Base-by-base conservation (phyloP, 1,140 invertebrate genomes). In the Mya arenaria region DNA sequence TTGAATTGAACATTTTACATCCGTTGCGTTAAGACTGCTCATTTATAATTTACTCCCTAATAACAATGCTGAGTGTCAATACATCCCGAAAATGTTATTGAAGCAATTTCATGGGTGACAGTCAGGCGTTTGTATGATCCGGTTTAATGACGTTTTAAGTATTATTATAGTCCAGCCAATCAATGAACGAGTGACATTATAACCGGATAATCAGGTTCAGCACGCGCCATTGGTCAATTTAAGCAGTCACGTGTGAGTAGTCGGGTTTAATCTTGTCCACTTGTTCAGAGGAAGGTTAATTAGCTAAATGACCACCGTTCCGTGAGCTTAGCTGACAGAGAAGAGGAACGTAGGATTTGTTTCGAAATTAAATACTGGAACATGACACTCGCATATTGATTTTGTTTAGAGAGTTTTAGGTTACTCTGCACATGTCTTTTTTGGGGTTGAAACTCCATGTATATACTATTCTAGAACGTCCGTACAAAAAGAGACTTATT, bases 71-170 rank as follows among this genome's bases (percentile, higher is more conserved):
- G 1, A 52, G 25, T 52, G 25, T 52, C 48, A 52, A 17, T n/a
- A n/a, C 48, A 1, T n/a, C n/a, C n/a, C n/a, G n/a, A n/a, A n/a
- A 23, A 52, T 52, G 48, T 52, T 23, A 23, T 52, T 52, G 25
- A 23, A 52, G 48, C 48, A 52, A 52, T 52, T 10, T n/a, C 25
- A 2, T 52, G 1, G 10, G 17, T 52, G 48, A n/a, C 25, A n/a
- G 17, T n/a, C 48, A 23, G 1, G 2, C 48, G 10, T 23, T 1
- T n/a, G 2, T n/a, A 23, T 52, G n/a, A 52, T 52, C 48, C 19
- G 39, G 28, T 80, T 68, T 71, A 80, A 80, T 71, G 77, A 37
- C 77, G 58, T 80, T 80, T 69, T 71, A 62, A 80, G 77, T 80
- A 71, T 62, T 55, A 8, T 28, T 41, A 37, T 68, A 15, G 52